Evolutionary conservation across 2,888 invertebrate species (phyloP).

Genomic region (Drosophila tripunctata): DNA sequence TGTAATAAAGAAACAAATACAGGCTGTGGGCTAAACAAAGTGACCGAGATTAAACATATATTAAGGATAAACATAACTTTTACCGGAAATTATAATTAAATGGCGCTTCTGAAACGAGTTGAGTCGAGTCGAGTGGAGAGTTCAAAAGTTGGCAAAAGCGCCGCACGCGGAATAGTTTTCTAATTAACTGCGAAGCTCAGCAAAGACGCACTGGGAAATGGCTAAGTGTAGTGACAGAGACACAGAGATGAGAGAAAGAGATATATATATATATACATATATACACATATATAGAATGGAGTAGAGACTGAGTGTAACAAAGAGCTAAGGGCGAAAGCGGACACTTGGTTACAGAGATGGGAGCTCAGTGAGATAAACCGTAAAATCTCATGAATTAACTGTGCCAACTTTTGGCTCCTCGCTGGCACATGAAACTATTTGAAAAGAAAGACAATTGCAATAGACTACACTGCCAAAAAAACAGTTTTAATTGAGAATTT

Average conservation of each 20-base stretch:
- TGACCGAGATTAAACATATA: slow-evolving; percentile 42
- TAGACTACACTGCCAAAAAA: slow-evolving; percentile 8
- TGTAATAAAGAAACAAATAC: not conserved
- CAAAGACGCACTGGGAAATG: slow-evolving; percentile 26
- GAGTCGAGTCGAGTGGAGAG: slow-evolving; percentile 40
- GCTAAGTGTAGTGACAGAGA: not conserved
- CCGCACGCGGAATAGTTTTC: slow-evolving; percentile 70
- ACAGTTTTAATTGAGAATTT: not conserved
- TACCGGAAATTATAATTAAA: slow-evolving; percentile 68
- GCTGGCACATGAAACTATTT: slow-evolving; percentile 67
- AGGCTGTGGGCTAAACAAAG: slow-evolving; percentile 38
- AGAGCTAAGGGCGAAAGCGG: not conserved
- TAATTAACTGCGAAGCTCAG: slow-evolving; percentile 69
- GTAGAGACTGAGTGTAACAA: not conserved
- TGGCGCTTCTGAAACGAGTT: slow-evolving; percentile 32
- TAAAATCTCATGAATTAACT: slow-evolving; percentile 77
- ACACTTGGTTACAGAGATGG: slow-evolving; percentile 2
- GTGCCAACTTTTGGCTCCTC: slow-evolving; percentile 65
- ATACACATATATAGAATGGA: too few species aligned
- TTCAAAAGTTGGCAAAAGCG: slow-evolving; percentile 67
- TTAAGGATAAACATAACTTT: slow-evolving; percentile 49
- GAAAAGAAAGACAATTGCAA: slow-evolving; percentile 77
- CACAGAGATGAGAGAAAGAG: not conserved
- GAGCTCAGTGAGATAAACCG: slow-evolving; percentile 69
- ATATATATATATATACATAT: too few species aligned